Evolutionary conservation across 2,888 invertebrate genomes (phyloP).

Genomic region (Chirona hameri): DNA sequence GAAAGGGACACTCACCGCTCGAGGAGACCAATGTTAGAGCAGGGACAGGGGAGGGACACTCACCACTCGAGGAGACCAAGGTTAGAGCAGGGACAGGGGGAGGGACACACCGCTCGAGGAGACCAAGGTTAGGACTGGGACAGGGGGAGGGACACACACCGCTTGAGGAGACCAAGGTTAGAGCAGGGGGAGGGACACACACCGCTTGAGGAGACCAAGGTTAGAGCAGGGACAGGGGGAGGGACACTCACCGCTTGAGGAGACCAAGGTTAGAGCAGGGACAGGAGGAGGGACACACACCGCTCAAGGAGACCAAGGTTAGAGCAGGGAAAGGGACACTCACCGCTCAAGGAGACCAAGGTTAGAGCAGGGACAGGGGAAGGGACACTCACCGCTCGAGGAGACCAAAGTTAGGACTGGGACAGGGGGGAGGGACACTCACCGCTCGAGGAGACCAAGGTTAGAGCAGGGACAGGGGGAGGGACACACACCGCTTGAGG

Average conservation of each 20-base stretch:
- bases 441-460: slow-evolving; percentile 71
- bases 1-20: slow-evolving; percentile 59
- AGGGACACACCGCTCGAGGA: too few species aligned
- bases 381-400: too few species aligned
- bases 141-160: slow-evolving; percentile 55
- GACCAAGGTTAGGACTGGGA: too few species aligned
- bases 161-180: slow-evolving; percentile 68
- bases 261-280: too few species aligned
- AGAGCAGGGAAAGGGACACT: slow-evolving; percentile 49
- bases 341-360: slow-evolving; percentile 72
- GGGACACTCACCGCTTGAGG: too few species aligned
- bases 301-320: slow-evolving; percentile 70
- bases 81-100: slow-evolving; percentile 46
- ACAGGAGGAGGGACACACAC: slow-evolving; percentile 53
- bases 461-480: slow-evolving; percentile 40
- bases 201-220: slow-evolving; percentile 71
- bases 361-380: slow-evolving; percentile 46
- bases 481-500: slow-evolving; percentile 71
- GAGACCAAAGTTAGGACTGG: too few species aligned
- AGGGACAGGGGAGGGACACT: slow-evolving; percentile 52
- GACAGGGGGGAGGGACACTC: slow-evolving; percentile 51
- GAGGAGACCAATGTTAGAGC: slow-evolving; percentile 63
- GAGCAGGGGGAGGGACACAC: slow-evolving; percentile 51
- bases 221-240: slow-evolving; percentile 45
- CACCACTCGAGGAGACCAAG: slow-evolving; percentile 72